A percentile compares a stretch with the other conserved stretches of the same genome.
These are phyloP conservation scores for Synanthedon tipuliformis DNA, from an alignment of 2,888 invertebrate species.

Conservation along the genomic window DNA sequence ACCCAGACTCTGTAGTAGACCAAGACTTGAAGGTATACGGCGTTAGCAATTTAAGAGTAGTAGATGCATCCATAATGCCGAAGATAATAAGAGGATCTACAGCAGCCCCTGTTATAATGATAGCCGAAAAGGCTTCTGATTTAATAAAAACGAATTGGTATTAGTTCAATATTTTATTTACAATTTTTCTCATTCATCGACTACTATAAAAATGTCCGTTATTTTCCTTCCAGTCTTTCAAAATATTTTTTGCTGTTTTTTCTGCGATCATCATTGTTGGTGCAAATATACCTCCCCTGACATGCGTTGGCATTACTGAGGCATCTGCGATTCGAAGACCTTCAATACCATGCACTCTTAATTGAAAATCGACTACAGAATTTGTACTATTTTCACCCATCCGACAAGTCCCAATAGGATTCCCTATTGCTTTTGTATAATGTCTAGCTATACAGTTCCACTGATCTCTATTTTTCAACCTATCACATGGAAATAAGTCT, in stretches of 20 bases:
- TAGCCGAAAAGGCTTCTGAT: slow-evolving; percentile 63
- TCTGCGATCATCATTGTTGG: slow-evolving; percentile 64
- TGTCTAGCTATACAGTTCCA: slow-evolving; percentile 64
- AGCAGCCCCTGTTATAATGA: slow-evolving; percentile 60
- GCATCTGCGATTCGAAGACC: slow-evolving; percentile 56
- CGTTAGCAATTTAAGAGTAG: slow-evolving; percentile 43
- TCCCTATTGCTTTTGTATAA: slow-evolving; percentile 57
- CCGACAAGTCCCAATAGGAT: slow-evolving; percentile 58
- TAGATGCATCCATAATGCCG: slow-evolving; percentile 57
- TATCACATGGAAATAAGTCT: slow-evolving; percentile 58
- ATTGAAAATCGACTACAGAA: slow-evolving; percentile 52
- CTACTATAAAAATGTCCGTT: slow-evolving; percentile 40
- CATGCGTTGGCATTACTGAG: slow-evolving; percentile 61
- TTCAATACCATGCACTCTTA: slow-evolving; percentile 55
- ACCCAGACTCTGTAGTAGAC: slow-evolving; percentile 54
- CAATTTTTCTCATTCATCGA: slow-evolving; percentile 15
- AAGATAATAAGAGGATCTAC: slow-evolving; percentile 58
- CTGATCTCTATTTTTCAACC: slow-evolving; percentile 51
- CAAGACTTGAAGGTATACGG: slow-evolving; percentile 44
- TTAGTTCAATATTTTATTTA: slow-evolving; percentile 35
- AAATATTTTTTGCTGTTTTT: slow-evolving; percentile 50
- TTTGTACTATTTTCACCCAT: slow-evolving; percentile 53
- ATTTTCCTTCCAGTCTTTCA: slow-evolving; percentile 58
- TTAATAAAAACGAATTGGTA: slow-evolving; percentile 61
- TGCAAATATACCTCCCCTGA: slow-evolving; percentile 46